Evolutionary conservation across 2,888 invertebrate species (phyloP), one percentile per base, ranked within the genome.

Genomic region (Bimastos eiseni): DNA sequence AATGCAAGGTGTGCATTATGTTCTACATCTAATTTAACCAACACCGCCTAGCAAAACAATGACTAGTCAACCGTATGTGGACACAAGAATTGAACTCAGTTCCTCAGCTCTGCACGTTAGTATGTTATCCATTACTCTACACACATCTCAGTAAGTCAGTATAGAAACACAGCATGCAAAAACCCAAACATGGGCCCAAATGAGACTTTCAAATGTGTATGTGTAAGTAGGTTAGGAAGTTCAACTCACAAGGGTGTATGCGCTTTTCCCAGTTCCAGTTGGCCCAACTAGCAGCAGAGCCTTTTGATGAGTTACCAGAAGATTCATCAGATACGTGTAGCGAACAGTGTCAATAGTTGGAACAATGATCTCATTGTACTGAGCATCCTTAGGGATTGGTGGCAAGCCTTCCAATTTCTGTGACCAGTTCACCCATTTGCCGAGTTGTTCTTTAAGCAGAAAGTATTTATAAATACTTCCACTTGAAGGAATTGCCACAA

Each of bases 311-410:
- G 96, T 96, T 0, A 98, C 96, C 88, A 98, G 95, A 55, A 98
- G 95, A 92, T 96, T 96, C 95, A 98, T 97, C 0, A 99, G 95
- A 0, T 97, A 97, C 30, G 97, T 96, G 94, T 97, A 97, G 83
- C 98, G 96, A 3, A 98, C 97, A 0, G 98, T 98, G 95, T 98
- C 98, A 41, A 97, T 96, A 0, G 98, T 99, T 0, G 98, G 97
- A 30, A 99, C 98, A 91, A 98, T 97, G 93, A 99, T 98, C 96
- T 98, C 98, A 95, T 98, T 98, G 86, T 98, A 98, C 0, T 97
- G 97, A 88, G 98, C 97, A 93, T 99, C 98, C 90, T 94, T 95
- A 3, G 94, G 93, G 41, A 94, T 95, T 19, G 94, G 94, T 24
- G 94, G 93, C 11, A 93, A 92, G 38, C 96, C 95, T 5, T 96